Percentiles rank a stretch among this genome's conserved stretches.
These are phyloP conservation scores for Oreortyx pictus DNA, from an alignment of 2,797 vertebrate species.

Conservation along the genomic window DNA sequence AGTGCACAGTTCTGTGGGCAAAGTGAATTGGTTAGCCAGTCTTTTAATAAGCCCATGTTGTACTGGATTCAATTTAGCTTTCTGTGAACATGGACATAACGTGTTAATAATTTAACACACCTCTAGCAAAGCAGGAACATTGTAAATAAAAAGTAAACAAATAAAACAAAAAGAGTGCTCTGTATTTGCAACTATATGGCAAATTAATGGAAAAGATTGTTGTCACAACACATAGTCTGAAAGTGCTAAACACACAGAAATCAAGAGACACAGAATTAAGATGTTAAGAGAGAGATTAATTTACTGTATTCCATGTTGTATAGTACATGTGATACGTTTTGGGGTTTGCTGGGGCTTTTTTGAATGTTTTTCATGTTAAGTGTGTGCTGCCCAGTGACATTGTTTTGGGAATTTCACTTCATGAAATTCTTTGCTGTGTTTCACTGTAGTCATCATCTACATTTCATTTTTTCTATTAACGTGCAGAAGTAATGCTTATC, in stretches of 20 bases:
- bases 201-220: constrained; percentile 22
- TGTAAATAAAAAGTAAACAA: constrained; percentile 55
- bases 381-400: not conserved
- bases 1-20: constrained; percentile 42
- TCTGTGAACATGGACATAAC: constrained; percentile 48
- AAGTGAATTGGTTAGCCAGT: constrained; percentile 40
- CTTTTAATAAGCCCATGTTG: constrained; percentile 58
- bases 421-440: not conserved
- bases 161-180: constrained; percentile 36
- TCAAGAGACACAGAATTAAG: not conserved
- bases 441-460: constrained; percentile 3
- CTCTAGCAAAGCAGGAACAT: constrained; percentile 34
- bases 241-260: constrained; percentile 36
- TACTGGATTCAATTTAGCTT: constrained; percentile 57
- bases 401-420: not conserved
- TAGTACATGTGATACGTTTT: not conserved
- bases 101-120: constrained; percentile 71
- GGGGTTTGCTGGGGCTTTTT: not conserved
- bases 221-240: not conserved
- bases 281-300: not conserved
- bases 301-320: not conserved
- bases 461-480: not conserved
- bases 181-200: constrained; percentile 19
- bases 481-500: not conserved
- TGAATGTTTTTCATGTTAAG: not conserved